Percentiles rank a stretch among this genome's conserved stretches.
phyloP scores from a whole-genome alignment of 1,140 invertebrate species.

The Anthonomus grandis region DNA sequence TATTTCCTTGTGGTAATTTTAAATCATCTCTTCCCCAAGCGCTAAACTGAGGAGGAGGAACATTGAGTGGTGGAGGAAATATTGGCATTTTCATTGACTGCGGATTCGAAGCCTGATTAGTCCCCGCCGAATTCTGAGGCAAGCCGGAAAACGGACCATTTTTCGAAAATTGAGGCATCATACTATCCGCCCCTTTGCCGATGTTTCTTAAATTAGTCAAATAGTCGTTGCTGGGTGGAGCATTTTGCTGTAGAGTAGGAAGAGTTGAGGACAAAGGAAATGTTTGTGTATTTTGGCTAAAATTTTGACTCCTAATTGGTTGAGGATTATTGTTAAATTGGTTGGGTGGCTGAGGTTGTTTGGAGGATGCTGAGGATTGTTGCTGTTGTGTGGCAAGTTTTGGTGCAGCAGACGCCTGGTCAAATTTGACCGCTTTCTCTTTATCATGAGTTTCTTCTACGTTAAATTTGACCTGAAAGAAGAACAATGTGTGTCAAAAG shows the following conservation, averaged over 20 bases:
- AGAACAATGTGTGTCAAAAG: background rate
- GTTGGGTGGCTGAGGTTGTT: background rate
- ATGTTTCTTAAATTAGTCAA: conserved; percentile 30
- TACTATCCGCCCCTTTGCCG: conserved; percentile 29
- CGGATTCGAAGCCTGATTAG: conserved; percentile 10
- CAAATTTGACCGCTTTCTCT: conserved; percentile 34
- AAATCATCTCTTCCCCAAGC: conserved; percentile 16
- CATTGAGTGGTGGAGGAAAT: conserved; percentile 17
- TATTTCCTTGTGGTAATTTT: conserved; percentile 8
- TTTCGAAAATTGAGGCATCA: conserved; percentile 30
- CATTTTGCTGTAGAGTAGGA: conserved; percentile 7
- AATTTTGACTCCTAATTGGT: conserved; percentile 27
- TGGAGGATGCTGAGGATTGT: background rate
- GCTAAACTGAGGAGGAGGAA: conserved; percentile 13
- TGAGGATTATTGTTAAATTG: conserved; percentile 10
- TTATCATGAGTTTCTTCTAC: conserved; percentile 32
- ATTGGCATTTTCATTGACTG: conserved; percentile 12
- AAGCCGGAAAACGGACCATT: conserved; percentile 16
- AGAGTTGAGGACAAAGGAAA: conserved; percentile 21
- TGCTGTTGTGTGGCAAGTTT: background rate
- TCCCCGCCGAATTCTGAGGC: background rate
- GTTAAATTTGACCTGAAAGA: conserved; percentile 41
- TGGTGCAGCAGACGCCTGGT: background rate
- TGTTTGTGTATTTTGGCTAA: conserved; percentile 33
- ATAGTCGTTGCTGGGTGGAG: conserved; percentile 24